Percentiles rank a stretch among this genome's conserved stretches.
These are phyloP conservation scores for Pentamera pediparva DNA, from an alignment of 53 echinoderm and acorn worm species.

Conservation along the genomic window DNA sequence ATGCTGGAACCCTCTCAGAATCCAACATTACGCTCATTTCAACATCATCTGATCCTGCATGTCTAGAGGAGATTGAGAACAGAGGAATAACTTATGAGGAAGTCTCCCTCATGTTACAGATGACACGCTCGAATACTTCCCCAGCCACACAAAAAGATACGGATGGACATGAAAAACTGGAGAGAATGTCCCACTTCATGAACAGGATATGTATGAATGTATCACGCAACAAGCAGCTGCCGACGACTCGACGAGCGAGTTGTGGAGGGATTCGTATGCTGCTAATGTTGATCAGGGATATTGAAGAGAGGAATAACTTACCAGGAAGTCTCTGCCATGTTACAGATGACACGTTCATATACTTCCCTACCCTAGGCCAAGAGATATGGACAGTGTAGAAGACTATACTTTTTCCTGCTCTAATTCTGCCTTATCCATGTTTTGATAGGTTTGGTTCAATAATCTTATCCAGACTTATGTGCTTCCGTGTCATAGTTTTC, in stretches of 20 bases:
- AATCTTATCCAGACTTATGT: too few relatives aligned
- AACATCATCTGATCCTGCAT: background rate
- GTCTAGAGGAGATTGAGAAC: background rate
- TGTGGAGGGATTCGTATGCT: background rate
- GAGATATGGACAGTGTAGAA: too few relatives aligned
- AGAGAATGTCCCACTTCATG: background rate
- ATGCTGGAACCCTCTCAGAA: background rate
- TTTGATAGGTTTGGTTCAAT: too few relatives aligned
- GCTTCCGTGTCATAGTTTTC: too few relatives aligned
- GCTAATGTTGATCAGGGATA: background rate
- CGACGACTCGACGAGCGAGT: background rate
- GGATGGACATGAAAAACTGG: background rate
- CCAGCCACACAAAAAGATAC: background rate
- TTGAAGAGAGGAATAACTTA: background rate
- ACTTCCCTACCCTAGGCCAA: too few relatives aligned
- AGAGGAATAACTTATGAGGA: background rate
- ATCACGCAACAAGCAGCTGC: background rate
- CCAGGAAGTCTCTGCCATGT: too few relatives aligned
- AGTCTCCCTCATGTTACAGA: constrained; percentile 1
- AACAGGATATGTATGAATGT: background rate
- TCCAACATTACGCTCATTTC: background rate
- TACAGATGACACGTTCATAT: too few relatives aligned
- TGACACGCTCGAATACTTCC: background rate
- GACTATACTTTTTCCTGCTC: too few relatives aligned
- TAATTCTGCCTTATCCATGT: too few relatives aligned